Conservation (phyloP, 2,888 invertebrate genomes). For the Iphiclides podalirius region DNA sequence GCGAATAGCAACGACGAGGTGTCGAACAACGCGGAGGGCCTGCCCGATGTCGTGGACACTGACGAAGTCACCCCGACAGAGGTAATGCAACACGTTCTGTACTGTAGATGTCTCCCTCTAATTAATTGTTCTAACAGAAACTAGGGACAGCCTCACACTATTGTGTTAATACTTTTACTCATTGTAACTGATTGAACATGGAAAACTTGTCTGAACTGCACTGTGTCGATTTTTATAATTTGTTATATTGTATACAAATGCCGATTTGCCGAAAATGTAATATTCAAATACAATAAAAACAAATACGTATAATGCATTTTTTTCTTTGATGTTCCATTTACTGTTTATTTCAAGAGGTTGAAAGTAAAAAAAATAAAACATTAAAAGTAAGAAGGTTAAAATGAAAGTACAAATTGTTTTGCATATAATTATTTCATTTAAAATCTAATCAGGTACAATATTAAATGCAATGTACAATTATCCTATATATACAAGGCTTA, state of each 20-base stretch:
- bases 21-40: conserved; percentile 48
- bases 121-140: conserved; percentile 59
- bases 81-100: conserved; percentile 72
- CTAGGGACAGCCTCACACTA: neutral
- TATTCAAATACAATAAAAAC: conserved; percentile 17
- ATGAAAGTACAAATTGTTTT: neutral
- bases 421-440: conserved; percentile 21
- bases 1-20: conserved; percentile 40
- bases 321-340: conserved; percentile 5
- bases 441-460: conserved; percentile 34
- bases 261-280: conserved; percentile 11
- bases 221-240: conserved; percentile 9
- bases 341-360: neutral
- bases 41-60: conserved; percentile 73
- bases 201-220: neutral
- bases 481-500: too few relatives aligned
- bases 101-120: conserved; percentile 72
- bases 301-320: conserved; percentile 12
- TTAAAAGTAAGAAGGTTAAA: neutral
- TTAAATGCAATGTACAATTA: conserved; percentile 35
- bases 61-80: conserved; percentile 75
- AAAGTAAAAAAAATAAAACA: neutral
- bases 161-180: too few relatives aligned
- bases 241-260: conserved; percentile 10
- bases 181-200: neutral